These are phyloP conservation scores for Pseudomyrmex gracilis DNA, from an alignment of 1,140 invertebrate species.

Conservation along the genomic window DNA sequence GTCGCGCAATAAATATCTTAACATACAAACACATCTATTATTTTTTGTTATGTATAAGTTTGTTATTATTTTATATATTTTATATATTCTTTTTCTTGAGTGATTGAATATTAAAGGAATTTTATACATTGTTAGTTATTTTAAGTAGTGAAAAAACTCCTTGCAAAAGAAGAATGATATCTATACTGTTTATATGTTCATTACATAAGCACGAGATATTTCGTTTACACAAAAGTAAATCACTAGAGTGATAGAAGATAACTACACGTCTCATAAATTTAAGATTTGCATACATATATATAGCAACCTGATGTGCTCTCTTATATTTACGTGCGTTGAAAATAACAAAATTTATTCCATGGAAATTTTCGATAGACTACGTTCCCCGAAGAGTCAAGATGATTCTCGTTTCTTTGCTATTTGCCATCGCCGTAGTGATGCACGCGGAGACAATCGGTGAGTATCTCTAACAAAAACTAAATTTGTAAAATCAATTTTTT, in stretches of 20 bases:
- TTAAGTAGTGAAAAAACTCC: neutral
- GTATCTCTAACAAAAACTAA: neutral
- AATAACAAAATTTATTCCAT: neutral
- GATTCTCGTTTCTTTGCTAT: neutral
- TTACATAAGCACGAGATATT: neutral
- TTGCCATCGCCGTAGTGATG: neutral
- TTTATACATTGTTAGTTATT: neutral
- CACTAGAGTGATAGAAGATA: conserved; percentile 16
- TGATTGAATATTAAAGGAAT: too few species aligned
- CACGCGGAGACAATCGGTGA: conserved; percentile 1
- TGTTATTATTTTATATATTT: too few species aligned
- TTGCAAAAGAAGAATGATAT: too few species aligned
- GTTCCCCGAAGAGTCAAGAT: neutral
- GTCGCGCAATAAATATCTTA: too few species aligned
- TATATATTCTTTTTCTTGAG: too few species aligned
- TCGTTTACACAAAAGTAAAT: neutral
- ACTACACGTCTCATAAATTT: conserved; percentile 22
- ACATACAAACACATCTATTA: too few species aligned
- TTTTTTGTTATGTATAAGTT: too few species aligned
- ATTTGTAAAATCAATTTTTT: too few species aligned
- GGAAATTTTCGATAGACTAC: neutral
- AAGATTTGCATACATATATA: conserved; percentile 10
- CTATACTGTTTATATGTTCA: neutral
- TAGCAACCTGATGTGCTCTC: neutral
- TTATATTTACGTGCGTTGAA: neutral